Evolutionary conservation across 1,140 invertebrate species (phyloP), one percentile per base, ranked within the genome.

Genomic region (Trinorchestia longiramus): DNA sequence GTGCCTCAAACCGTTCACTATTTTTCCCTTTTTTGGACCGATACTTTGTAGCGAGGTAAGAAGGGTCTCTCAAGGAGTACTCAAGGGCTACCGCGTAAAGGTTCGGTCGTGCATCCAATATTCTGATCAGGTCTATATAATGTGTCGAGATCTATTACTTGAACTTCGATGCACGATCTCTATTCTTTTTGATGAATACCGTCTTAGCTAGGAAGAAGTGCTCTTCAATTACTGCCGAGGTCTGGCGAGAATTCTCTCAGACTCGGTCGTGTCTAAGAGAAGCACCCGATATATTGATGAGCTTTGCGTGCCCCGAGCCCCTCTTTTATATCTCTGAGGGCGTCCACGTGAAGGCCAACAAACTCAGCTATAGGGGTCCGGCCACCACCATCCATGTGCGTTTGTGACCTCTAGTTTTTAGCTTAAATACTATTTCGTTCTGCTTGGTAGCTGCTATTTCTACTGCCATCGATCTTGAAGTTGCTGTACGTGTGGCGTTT

Each of bases 241-340:
- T 28, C 62, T 36, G 62, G 62, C 62, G 62, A 77, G 62, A 23
- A 77, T 11, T 6, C n/a, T n/a, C n/a, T n/a, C n/a, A 19, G 62
- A 77, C 88, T 41, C 88, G n/a, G 62, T 42, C 88, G 88, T 90
- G 88, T 90, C 88, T 90, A 43, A 90, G 88, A 43, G 88, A 77
- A 41, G 88, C 88, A 43, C 43, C 88, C 88, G 28, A 90, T 90
- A 90, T 90, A 90, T 90, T 90, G 88, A 90, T 90, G 43, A 43
- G 88, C 43, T 42, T 90, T 15, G 88, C 88, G 88, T 90, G 88
- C 88, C 88, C 43, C 88, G 88, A 43, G 41, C 43, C 88, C 88
- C 41, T 90, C 88, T 90, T 90, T 90, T 43, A 90, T 90, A 90
- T 90, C 88, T 90, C 15, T 42, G 23, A 42, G 41, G 88, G 88